Percentiles rank a stretch among this genome's conserved stretches.
phyloP scores from a whole-genome alignment of 2,888 invertebrate genomes.

The Nasonia oneida region DNA sequence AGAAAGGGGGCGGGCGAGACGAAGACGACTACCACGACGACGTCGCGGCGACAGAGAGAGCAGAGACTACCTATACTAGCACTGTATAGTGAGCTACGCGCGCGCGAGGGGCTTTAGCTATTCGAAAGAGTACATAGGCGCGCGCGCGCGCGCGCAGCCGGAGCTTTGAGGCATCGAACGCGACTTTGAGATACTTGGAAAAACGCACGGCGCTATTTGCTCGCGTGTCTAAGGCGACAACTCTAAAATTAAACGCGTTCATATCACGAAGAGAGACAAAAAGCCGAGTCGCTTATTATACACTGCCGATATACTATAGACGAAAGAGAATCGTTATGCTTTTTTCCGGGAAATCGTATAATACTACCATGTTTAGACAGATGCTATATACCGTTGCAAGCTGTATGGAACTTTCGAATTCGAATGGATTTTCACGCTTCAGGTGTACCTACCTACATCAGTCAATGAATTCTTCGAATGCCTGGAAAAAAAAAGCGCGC shows the following conservation, averaged over 20 bases:
- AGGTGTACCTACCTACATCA: too few species aligned
- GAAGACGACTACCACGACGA: background rate
- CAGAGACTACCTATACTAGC: background rate
- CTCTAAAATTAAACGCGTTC: background rate
- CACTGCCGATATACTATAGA: background rate
- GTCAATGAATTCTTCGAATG: too few species aligned
- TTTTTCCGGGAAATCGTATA: too few species aligned
- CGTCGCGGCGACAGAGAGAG: background rate
- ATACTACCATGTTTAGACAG: too few species aligned
- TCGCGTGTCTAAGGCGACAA: background rate
- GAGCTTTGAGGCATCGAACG: background rate
- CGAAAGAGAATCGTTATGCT: too few species aligned
- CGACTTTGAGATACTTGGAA: slow-evolving; percentile 12
- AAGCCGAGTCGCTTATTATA: background rate
- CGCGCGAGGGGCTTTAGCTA: background rate
- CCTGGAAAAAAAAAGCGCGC: too few species aligned
- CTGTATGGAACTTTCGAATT: too few species aligned
- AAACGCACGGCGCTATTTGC: background rate
- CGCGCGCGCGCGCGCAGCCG: too few species aligned
- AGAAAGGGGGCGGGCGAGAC: background rate
- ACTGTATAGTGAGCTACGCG: too few species aligned
- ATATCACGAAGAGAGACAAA: background rate
- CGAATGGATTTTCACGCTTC: too few species aligned
- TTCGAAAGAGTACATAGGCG: background rate
- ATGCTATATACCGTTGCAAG: too few species aligned